Evolutionary conservation across 2,888 invertebrate genomes (phyloP).

Genomic region (Drosophila nr. perissopoda): DNA sequence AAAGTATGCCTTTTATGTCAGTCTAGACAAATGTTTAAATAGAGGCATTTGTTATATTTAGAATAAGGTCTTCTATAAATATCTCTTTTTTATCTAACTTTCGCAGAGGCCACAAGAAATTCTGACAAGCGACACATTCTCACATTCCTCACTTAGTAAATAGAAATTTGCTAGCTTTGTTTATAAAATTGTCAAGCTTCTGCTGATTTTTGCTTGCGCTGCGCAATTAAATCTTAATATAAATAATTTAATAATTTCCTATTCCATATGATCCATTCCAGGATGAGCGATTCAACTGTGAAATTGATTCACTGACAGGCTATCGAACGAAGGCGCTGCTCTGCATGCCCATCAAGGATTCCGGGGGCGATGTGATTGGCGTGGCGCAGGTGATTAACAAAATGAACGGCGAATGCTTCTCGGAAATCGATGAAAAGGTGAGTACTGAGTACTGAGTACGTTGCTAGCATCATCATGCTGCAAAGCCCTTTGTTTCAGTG

Average conservation of each 20-base stretch:
- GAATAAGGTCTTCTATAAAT: constrained; percentile 14
- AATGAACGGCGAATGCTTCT: constrained; percentile 93
- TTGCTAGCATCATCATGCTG: neutral
- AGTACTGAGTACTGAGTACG: constrained; percentile 45
- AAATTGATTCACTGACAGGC: constrained; percentile 96
- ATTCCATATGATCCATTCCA: constrained; percentile 84
- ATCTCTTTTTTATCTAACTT: neutral
- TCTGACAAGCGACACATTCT: neutral
- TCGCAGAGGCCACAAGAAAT: neutral
- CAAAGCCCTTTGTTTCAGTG: constrained; percentile 49
- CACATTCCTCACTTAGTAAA: neutral
- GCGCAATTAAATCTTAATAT: neutral
- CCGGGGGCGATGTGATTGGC: constrained; percentile 97
- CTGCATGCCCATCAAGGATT: constrained; percentile 98
- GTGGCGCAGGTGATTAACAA: constrained; percentile 98
- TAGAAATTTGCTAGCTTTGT: neutral
- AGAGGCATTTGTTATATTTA: constrained; percentile 22
- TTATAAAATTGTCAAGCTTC: neutral
- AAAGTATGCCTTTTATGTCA: constrained; percentile 7
- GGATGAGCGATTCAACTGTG: constrained; percentile 96
- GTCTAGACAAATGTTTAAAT: constrained; percentile 35
- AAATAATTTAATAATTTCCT: neutral
- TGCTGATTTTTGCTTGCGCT: neutral
- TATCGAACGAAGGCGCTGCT: constrained; percentile 96
- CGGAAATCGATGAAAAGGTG: constrained; percentile 91